Evolutionary conservation across 2,888 invertebrate species (phyloP), one percentile per base, ranked within the genome.

Genomic region (Microdon myrmicae): DNA sequence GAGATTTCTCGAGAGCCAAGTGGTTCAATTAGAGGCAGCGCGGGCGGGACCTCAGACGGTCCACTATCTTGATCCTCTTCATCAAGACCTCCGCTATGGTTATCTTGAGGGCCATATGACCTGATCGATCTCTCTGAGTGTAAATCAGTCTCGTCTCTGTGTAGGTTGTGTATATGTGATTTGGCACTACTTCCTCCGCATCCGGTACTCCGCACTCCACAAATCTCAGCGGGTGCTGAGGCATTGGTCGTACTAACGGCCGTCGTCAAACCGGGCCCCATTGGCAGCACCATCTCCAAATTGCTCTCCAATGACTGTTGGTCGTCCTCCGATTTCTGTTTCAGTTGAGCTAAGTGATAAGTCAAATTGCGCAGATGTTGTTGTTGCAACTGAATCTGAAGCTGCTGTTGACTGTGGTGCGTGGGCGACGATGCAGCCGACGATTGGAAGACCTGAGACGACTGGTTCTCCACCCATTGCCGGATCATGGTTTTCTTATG

Each of bases 401-500:
- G 59, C 43, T 71, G 71, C 22, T 70, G 69, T 14, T 71, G 72
- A 3, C 69, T 56, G 43, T 68, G 67, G 31, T 72, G 73, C 3
- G 72, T 72, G n/a, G 79, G 78, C 8, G 85, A 83, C 64, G 79
- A 85, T 1, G 85, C 84, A 72, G 86, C 86, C 5, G 72, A 73
- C 10, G 71, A 71, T 73, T 89, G 87, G 72, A 80, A 78, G 69
- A 92, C 89, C 81, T 92, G 91, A 10, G 88, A 86, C 1, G 90
- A 90, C 79, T 94, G 94, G 74, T 92, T 92, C 79, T 94, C 94
- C 1, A 94, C 94, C 94, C 94, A 94, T 74, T 93, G 90, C 35
- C 92, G 83, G 41, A 94, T 94, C 94, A 94, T 94, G 71, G 89
- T 90, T 78, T 93, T 92, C 76, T 95, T 95, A 72, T 93, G 92